These are phyloP conservation scores for Chesias legatella DNA, from an alignment of 2,888 invertebrate species.

Conservation along the genomic window DNA sequence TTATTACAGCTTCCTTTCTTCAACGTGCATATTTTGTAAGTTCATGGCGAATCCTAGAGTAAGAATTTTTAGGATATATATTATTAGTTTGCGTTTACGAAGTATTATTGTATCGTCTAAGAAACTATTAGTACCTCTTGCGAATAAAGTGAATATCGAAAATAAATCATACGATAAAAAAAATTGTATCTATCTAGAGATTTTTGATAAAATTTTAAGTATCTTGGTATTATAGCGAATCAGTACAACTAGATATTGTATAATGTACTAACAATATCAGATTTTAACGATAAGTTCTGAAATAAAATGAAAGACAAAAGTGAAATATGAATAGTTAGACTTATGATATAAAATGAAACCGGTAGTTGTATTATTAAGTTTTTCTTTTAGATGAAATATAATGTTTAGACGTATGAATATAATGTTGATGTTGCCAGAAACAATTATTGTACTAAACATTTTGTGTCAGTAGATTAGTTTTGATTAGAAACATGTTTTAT, in stretches of 20 bases:
- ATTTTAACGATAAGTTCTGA: constrained; percentile 33
- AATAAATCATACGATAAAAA: constrained; percentile 1
- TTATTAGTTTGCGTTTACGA: neutral
- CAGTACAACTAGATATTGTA: constrained; percentile 9
- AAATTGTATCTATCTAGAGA: neutral
- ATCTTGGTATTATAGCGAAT: constrained; percentile 3
- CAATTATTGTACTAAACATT: too few relatives aligned
- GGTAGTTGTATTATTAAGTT: constrained; percentile 19
- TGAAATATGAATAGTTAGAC: constrained; percentile 66
- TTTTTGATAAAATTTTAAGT: constrained; percentile 11
- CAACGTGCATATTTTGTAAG: neutral
- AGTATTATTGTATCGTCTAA: constrained; percentile 2
- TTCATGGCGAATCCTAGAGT: constrained; percentile 16
- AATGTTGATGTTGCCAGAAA: too few relatives aligned
- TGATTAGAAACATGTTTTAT: too few relatives aligned
- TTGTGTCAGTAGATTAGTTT: too few relatives aligned
- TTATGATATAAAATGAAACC: constrained; percentile 9
- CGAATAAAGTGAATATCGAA: neutral
- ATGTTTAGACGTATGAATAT: too few relatives aligned
- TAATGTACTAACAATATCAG: constrained; percentile 3
- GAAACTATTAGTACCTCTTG: constrained; percentile 3
- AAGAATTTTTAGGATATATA: neutral
- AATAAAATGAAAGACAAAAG: constrained; percentile 73
- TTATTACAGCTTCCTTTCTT: neutral
- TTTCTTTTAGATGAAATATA: neutral